Conservation (phyloP, 2,797 vertebrate species). For the Hafferia zeledoni region DNA sequence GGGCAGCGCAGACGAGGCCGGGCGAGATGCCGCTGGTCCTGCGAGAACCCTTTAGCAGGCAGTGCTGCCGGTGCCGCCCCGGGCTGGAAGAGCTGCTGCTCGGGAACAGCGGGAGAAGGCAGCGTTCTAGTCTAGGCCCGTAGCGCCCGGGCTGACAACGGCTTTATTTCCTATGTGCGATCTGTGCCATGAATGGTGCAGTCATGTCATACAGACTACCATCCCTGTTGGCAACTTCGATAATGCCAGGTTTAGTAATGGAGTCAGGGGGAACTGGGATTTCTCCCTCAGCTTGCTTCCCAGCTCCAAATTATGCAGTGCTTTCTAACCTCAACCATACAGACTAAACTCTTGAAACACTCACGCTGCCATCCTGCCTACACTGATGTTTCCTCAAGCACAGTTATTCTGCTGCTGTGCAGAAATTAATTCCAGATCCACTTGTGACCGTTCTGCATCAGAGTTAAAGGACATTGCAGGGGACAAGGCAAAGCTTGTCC, state of each 20-base stretch:
- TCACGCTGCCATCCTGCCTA: neutral
- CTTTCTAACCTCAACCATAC: neutral
- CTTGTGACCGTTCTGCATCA: too few relatives aligned
- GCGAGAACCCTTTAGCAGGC: rapidly evolving
- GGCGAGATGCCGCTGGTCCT: rapidly evolving
- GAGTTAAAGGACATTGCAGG: neutral
- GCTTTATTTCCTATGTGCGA: rapidly evolving
- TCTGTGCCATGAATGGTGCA: neutral
- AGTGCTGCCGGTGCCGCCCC: neutral
- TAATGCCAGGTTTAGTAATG: neutral
- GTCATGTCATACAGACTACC: rapidly evolving
- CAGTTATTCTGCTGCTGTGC: neutral
- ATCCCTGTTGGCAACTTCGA: neutral
- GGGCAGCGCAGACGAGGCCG: too few relatives aligned
- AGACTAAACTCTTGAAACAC: neutral
- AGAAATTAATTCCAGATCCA: neutral
- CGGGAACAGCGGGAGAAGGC: rapidly evolving
- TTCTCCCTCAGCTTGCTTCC: neutral
- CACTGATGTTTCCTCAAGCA: neutral
- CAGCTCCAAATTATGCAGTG: rapidly evolving
- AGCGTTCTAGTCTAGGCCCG: rapidly evolving
- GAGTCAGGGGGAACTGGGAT: neutral
- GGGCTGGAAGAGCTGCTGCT: rapidly evolving
- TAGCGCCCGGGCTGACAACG: neutral
- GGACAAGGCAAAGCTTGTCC: neutral